Conservation (phyloP, 2,888 invertebrate species). For the Ichneumoninae sp. region DNA sequence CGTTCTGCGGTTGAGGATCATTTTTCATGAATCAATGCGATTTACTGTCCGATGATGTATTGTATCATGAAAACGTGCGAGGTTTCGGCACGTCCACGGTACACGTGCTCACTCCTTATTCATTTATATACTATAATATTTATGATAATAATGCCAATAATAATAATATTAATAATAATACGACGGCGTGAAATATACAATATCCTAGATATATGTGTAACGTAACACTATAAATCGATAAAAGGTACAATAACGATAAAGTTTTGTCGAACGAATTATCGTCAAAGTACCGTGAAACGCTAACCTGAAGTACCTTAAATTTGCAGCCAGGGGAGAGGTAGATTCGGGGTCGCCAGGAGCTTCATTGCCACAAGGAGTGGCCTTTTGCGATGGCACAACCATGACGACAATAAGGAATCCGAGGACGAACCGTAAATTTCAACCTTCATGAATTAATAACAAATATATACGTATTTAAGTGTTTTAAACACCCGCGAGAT, state of each 20-base stretch:
- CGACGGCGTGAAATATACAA: conserved; percentile 22
- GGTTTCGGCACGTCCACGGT: conserved; percentile 34
- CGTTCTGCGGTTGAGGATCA: conserved; percentile 41
- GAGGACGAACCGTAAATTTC: conserved; percentile 89
- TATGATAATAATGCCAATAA: conserved; percentile 10
- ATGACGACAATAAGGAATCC: conserved; percentile 86
- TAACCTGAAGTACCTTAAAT: conserved; percentile 70
- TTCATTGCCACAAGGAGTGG: conserved; percentile 97
- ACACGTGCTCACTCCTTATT: conserved; percentile 53
- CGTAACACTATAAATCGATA: conserved; percentile 14
- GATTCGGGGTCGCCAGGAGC: conserved; percentile 93
- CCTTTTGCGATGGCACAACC: conserved; percentile 94
- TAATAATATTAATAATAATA: conserved; percentile 10
- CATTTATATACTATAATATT: conserved; percentile 27
- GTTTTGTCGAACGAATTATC: neutral
- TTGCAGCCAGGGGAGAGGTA: conserved; percentile 94
- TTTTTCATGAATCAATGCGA: conserved; percentile 40
- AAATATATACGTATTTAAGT: conserved; percentile 54
- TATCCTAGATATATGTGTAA: conserved; percentile 35
- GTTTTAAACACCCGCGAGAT: conserved; percentile 30
- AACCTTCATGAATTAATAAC: conserved; percentile 64
- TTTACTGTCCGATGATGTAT: conserved; percentile 2
- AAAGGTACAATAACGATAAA: conserved; percentile 44
- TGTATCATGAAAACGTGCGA: conserved; percentile 28
- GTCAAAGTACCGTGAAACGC: conserved; percentile 25